Conservation (phyloP, 2,113 vertebrate species). For the Meles meles region DNA sequence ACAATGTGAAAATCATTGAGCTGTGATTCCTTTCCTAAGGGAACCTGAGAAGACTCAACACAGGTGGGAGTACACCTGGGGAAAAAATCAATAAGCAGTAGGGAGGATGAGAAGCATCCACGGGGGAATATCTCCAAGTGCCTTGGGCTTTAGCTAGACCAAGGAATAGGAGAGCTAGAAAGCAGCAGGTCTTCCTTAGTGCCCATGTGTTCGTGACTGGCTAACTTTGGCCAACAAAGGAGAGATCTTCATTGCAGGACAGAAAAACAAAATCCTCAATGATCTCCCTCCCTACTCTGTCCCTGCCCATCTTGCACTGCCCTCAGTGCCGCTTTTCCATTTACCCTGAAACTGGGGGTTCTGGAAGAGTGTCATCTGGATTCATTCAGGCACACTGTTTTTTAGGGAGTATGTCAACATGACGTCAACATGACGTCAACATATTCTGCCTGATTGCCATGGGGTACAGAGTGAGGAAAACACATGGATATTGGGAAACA, state of each 20-base stretch:
- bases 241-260: neutral
- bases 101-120: neutral
- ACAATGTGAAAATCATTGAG: neutral
- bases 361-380: neutral
- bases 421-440: neutral
- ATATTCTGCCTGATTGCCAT: neutral
- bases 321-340: neutral
- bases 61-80: neutral
- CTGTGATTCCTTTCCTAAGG: neutral
- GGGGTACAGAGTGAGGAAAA: neutral
- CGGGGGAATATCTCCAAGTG: neutral
- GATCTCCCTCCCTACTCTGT: neutral
- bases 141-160: neutral
- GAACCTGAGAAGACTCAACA: neutral
- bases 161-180: neutral
- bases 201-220: neutral
- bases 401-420: neutral
- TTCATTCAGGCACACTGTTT: neutral
- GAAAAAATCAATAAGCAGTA: neutral
- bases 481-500: neutral
- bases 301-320: neutral
- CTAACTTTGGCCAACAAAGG: neutral
- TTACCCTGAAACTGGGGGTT: neutral
- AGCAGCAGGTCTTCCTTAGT: neutral
- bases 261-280: neutral